These are phyloP conservation scores for Ochotona princeps DNA, from an alignment of 2,113 vertebrate species.

Conservation along the genomic window DNA sequence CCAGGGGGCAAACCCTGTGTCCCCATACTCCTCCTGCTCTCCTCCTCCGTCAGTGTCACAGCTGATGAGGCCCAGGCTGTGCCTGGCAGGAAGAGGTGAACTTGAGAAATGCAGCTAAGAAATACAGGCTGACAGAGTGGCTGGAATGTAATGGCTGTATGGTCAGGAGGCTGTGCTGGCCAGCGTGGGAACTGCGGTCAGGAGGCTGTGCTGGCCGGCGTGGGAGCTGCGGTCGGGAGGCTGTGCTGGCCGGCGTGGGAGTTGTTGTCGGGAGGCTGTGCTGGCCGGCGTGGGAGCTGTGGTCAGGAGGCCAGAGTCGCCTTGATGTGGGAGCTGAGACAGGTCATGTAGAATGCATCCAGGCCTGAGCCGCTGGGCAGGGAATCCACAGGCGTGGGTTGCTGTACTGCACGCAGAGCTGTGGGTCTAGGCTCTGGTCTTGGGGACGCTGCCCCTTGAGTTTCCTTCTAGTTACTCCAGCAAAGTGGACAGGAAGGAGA, in stretches of 20 bases:
- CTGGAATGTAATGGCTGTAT: neutral
- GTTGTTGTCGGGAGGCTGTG: rapidly evolving
- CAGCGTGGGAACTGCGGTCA: rapidly evolving
- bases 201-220: neutral
- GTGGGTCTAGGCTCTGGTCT: neutral
- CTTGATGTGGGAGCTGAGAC: neutral
- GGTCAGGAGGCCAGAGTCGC: neutral
- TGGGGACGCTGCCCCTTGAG: neutral
- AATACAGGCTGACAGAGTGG: neutral
- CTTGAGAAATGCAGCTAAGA: neutral
- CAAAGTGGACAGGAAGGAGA: neutral
- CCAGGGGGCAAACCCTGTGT: neutral
- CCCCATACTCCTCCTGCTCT: neutral
- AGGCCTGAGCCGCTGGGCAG: neutral
- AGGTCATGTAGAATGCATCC: too few species aligned
- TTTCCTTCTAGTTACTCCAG: neutral
- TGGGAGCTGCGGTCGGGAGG: too few species aligned
- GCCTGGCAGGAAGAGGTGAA: neutral
- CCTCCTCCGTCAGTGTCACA: neutral
- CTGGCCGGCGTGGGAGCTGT: neutral
- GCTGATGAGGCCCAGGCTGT: neutral
- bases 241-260: neutral
- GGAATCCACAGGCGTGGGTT: neutral
- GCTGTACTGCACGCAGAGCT: neutral
- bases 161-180: neutral